Percentiles rank a stretch among this genome's conserved stretches.
These are phyloP conservation scores for Gastrophryne carolinensis DNA, from an alignment of 2,797 vertebrate species.

Conservation along the genomic window DNA sequence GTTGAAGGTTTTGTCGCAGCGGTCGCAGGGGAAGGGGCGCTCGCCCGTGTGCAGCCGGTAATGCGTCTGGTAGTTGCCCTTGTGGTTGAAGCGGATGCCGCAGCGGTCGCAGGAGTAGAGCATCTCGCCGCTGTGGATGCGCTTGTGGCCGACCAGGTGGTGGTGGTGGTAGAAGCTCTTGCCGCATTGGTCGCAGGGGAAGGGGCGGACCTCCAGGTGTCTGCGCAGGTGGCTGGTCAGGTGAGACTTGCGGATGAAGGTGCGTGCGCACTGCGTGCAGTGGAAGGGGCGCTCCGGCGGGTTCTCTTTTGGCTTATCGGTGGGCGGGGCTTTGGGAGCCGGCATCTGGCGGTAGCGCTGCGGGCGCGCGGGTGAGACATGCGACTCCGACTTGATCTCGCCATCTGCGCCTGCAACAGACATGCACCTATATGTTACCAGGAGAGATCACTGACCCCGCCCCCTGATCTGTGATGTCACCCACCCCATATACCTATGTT, in stretches of 20 bases:
- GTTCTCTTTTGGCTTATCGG: too few species aligned
- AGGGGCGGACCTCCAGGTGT: conserved; percentile 79
- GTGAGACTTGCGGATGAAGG: conserved; percentile 79
- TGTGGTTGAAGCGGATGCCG: conserved; percentile 54
- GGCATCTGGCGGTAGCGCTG: not conserved
- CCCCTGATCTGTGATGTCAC: too few species aligned
- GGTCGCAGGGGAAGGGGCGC: conserved; percentile 41
- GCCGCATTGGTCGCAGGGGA: conserved; percentile 80
- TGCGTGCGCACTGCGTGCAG: conserved; percentile 75
- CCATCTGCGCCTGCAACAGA: conserved; percentile 2
- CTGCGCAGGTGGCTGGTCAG: conserved; percentile 77
- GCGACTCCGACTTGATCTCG: not conserved
- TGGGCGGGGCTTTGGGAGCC: not conserved
- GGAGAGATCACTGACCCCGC: not conserved
- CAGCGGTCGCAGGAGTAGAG: conserved; percentile 77
- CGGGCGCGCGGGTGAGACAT: not conserved
- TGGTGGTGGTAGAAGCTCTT: conserved; percentile 84
- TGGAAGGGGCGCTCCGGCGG: conserved; percentile 65
- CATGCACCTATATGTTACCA: not conserved
- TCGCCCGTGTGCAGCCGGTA: conserved; percentile 42
- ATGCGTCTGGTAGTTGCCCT: conserved; percentile 44
- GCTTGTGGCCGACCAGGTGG: conserved; percentile 78
- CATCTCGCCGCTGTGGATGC: conserved; percentile 80
- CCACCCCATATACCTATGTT: too few species aligned
- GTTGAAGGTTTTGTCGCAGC: conserved; percentile 45